These are phyloP conservation scores for Danio tinwini DNA, from an alignment of 2,797 vertebrate genomes.

Conservation along the genomic window DNA sequence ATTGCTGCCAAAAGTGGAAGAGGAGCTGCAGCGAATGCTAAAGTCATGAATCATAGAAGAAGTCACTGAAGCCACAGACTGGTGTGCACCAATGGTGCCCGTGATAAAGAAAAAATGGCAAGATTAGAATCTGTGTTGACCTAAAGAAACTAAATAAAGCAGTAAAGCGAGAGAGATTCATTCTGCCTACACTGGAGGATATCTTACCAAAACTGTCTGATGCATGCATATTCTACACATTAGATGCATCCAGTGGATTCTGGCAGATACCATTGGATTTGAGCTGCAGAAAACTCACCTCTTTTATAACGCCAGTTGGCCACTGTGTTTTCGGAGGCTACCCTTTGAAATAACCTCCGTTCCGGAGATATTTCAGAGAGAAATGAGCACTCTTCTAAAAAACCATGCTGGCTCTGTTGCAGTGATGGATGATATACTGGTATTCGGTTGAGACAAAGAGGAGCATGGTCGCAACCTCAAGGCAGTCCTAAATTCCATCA, in stretches of 20 bases:
- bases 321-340: slow-evolving; percentile 7
- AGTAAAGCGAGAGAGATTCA: slow-evolving; percentile 13
- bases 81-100: slow-evolving; percentile 28
- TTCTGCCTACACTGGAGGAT: slow-evolving; percentile 22
- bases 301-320: slow-evolving; percentile 23
- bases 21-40: slow-evolving; percentile 14
- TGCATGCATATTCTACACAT: slow-evolving; percentile 16
- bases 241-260: slow-evolving; percentile 22
- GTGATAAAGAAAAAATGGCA: not conserved
- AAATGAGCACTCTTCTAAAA: slow-evolving; percentile 15
- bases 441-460: not conserved
- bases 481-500: too few species aligned
- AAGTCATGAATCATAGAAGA: slow-evolving; percentile 9
- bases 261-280: slow-evolving; percentile 30
- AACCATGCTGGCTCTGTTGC: not conserved
- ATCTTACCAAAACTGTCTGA: slow-evolving; percentile 24
- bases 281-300: slow-evolving; percentile 26
- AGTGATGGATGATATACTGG: slow-evolving; percentile 11
- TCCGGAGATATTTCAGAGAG: slow-evolving; percentile 31
- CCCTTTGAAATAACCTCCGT: slow-evolving; percentile 12
- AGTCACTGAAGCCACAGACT: slow-evolving; percentile 9
- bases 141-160: slow-evolving; percentile 22
- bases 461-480: not conserved
- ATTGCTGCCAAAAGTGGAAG: slow-evolving; percentile 23
- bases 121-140: slow-evolving; percentile 37